These are phyloP conservation scores for Bursaphelenchus okinawaensis DNA, from an alignment of 2,888 invertebrate genomes.

Conservation along the genomic window DNA sequence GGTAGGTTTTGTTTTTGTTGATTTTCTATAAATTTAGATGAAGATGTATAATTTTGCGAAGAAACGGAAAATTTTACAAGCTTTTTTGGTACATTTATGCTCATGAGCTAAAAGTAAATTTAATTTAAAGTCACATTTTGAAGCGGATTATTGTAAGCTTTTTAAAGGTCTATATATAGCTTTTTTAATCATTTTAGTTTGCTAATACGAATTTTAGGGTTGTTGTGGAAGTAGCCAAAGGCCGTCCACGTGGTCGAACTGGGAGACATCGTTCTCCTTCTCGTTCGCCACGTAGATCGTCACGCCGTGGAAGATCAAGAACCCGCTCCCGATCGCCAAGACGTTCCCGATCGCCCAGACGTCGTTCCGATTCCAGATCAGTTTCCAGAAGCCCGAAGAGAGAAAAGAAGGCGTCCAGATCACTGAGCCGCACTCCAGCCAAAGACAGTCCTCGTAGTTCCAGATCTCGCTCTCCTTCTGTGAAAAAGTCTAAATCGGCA, in stretches of 20 bases:
- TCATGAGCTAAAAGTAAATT: no score
- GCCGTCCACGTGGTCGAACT: conserved; percentile 66
- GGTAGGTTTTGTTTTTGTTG: conserved; percentile 61
- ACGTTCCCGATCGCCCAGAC: not conserved
- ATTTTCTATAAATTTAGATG: not conserved
- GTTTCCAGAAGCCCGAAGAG: not conserved
- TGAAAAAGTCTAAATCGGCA: not conserved
- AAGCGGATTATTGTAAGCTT: no score
- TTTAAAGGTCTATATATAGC: no score
- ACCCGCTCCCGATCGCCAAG: not conserved
- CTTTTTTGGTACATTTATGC: no score
- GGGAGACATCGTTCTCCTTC: conserved; percentile 55
- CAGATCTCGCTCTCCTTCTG: no score
- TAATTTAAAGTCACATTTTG: no score
- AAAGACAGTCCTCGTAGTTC: no score
- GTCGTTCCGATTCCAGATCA: not conserved
- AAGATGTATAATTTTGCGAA: no score
- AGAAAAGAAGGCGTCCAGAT: not conserved
- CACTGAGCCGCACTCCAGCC: not conserved
- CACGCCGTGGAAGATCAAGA: not conserved
- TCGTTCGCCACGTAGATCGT: not conserved
- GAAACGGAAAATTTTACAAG: no score
- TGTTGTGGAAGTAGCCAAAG: conserved; percentile 76
- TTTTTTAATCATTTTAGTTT: no score
- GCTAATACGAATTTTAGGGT: conserved; percentile 67